Base-by-base conservation (phyloP, 2,888 invertebrate species). In the Oasisia sp. region DNA sequence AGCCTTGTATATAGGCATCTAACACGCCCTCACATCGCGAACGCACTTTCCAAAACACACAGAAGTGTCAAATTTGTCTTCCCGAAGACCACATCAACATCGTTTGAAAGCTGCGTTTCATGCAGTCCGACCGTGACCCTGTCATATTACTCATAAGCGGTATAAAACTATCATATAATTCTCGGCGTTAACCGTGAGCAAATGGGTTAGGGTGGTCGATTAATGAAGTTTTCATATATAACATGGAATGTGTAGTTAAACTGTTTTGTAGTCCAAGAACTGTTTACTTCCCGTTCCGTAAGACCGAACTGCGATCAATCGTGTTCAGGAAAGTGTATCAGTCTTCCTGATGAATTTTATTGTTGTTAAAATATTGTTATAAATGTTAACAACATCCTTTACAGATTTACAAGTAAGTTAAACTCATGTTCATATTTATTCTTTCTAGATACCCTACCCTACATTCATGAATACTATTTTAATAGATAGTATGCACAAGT, bases 51-150 rank as follows among this genome's bases (percentile, higher is more conserved):
- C 74, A 74, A n/a, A 74, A 74, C 27, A 74, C 74, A 74, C 74
- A 74, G 27, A 74, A 74, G 74, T 74, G 74, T 74, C 27, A n/a
- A 0, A 74, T 74, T 74, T 74, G 27, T 74, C 74, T 19, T 74
- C 74, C 74, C 74, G 27, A 74, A 74, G 19, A 27, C 27, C 74
- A 74, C 74, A 74, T 74, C 74, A 74, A 74, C 74, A 74, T 74
- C 74, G 74, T 74, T 74, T 74, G 27, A 74, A 74, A 74, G 74
- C 74, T 74, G 74, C 74, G 74, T 74, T 74, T 74, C 74, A n/a
- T 74, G 74, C 74, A 19, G n/a, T 19, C 74, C 74, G 74, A 74
- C 74, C 74, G 74, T 74, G 74, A 74, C 74, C 74, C 74, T 74
- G 74, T 74, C 74, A 19, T 56, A 14, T 19, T 19, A 14, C 14